Evolutionary conservation across 2,888 invertebrate genomes (phyloP), one percentile per base, ranked within the genome.

Genomic region (Cephus pygmeus): DNA sequence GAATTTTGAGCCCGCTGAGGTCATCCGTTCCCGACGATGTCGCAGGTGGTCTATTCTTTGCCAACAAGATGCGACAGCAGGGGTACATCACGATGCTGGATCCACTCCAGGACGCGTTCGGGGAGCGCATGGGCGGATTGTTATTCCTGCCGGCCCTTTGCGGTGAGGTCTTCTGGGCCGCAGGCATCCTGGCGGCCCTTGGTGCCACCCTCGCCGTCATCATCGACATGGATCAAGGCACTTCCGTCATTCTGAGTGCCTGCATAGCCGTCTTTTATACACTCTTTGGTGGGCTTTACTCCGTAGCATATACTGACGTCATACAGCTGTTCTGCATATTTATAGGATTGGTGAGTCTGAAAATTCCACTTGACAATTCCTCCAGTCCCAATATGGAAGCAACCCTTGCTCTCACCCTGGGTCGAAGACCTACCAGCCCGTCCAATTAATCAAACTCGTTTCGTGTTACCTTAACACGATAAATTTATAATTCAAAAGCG

Each of bases 31-130:
- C 30, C 71, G 33, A 36, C 11, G 36, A 74, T 36, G 80, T 81
- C 83, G 56, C 91, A 97, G 99, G 99, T 83, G 99, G 99, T 23
- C 95, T 98, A 88, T 98, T 99, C 93, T 99, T 99, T 93, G 99
- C 99, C 85, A 98, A 98, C 92, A 97, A 97, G 88, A 99, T 99
- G 99, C 94, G 99, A 84, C 95, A 96, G 91, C 97, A 98, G 92
- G 99, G 99, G 82, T 99, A 99, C 93, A 96, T 99, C 83, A 99
- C 99, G 68, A 99, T 99, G 99, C 92, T 99, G 92, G 99, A 99
- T 92, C 99, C 99, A 3, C 95, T 99, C 87, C 98, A 99, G 93
- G 97, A 98, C 91, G 96, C 96, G 79, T 99, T 99, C 91, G 99
- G 99, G 34, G 97, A 98, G 92, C 94, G 99, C 83, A 99, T 99